Base-by-base conservation (phyloP, 2,888 invertebrate genomes). In the Lithosia quadra region DNA sequence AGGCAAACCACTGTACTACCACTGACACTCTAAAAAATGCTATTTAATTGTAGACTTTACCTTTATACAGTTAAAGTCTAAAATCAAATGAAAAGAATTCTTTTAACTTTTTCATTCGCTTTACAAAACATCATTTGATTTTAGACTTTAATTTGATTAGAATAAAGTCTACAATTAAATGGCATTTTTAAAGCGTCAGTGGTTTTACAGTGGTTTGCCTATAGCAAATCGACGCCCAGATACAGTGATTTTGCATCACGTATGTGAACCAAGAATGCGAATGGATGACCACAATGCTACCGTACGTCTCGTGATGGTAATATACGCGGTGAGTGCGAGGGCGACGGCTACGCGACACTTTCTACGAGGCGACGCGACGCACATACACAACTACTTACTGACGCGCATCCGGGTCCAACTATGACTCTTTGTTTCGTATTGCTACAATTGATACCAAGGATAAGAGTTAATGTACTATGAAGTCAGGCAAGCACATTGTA, bases 351-450 rank as follows among this genome's bases (percentile, higher is more conserved):
- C 58, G 57, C 66, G 76, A 73, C 84, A 88, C 91, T 91, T 91
- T 91, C 91, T 90, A 88, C 84, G 22, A n/a, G 80, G 75, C 81
- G 85, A 85, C 84, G 75, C 80, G 84, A 77, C 85, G 78, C 84
- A 88, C 89, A 88, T 87, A 87, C 88, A 82, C 85, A 87, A 86
- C 79, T 65, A 65, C 53, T 62, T 56, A 63, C 58, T 22, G n/a
- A 28, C 21, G 18, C 63, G 75, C 74, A 80, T 86, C 86, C 86
- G 86, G 86, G 79, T 84, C 80, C 73, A 74, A 68, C 72, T 70
- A 58, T 65, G 64, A 69, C 60, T 68, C 65, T 77, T 34, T 24
- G 68, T 64, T 43, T 68, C 55, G 73, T 73, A 71, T 69, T 62
- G 57, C 57, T 65, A 18, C 28, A 63, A 21, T 22, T 33, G 15